Evolutionary conservation across 2,888 invertebrate genomes (phyloP), one percentile per base, ranked within the genome.

Genomic region (Villa cingulata): DNA sequence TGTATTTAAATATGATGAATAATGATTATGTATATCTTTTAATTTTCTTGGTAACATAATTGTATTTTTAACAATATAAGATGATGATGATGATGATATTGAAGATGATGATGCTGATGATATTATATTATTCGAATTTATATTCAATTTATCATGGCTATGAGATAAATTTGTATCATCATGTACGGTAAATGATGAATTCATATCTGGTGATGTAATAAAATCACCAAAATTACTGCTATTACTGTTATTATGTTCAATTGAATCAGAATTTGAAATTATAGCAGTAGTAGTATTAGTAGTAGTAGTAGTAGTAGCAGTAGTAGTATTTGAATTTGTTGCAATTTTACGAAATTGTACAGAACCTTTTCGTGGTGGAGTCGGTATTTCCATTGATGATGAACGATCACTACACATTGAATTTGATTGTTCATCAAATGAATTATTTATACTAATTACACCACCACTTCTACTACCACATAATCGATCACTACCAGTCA

Each of bases 351-450:
- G 65, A 55, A 68, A 68, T 18, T 66, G 68, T 0, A 69, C 64
- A 2, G 68, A 68, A 32, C 63, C 63, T 51, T 69, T 69, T 20
- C 68, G 63, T 15, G 68, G 64, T 4, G 62, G 60, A 44, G 56
- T 51, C 19, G 53, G 49, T 27, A 48, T 50, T 51, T 60, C 61
- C 4, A 59, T 58, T 7, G 62, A 62, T 7, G 55, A 56, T 23
- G 62, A 62, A 27, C 61, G 61, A 41, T 63, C 61, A 23, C 62
- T 63, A 46, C 62, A 61, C 48, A 59, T 55, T 5, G 61, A 62
- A 55, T 60, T 57, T 37, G 52, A 50, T 46, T 51, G 53, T 46
- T 56, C 53, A 23, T 53, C 54, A 37, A 45, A 51, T 16, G 45
- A 48, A 32, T 46, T 39, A 40, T 40, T 23, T 5, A 10, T 4